Conservation (phyloP, 2,797 vertebrate genomes). For the Carapus acus region DNA sequence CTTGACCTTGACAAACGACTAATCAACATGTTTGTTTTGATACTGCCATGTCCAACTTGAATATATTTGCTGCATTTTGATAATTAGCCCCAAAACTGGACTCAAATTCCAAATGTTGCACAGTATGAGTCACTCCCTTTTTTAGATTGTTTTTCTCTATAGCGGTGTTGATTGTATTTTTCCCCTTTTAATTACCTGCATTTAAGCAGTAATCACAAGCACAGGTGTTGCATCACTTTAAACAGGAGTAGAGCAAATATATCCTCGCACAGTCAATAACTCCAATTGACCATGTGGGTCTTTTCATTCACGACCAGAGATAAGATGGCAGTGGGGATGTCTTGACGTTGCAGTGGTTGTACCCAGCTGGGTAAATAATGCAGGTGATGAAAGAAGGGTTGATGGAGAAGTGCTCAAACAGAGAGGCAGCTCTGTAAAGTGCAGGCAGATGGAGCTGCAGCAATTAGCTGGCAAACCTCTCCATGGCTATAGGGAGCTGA, state of each 20-base stretch:
- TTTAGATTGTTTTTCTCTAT: background rate
- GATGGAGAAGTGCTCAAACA: slow-evolving; percentile 17
- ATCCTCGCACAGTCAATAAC: slow-evolving; percentile 15
- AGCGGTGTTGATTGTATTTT: background rate
- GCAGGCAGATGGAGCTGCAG: slow-evolving; percentile 53
- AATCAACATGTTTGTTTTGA: too few relatives aligned
- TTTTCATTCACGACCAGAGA: slow-evolving; percentile 12
- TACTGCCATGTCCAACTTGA: too few relatives aligned
- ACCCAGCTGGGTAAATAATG: slow-evolving; percentile 35
- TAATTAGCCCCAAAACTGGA: too few relatives aligned
- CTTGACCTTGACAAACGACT: too few relatives aligned
- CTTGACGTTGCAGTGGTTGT: slow-evolving; percentile 16
- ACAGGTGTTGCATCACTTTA: slow-evolving; percentile 10
- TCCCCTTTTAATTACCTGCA: background rate
- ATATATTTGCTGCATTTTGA: too few relatives aligned
- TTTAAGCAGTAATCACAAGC: slow-evolving; percentile 4
- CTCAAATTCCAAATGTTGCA: too few relatives aligned
- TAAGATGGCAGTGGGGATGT: slow-evolving; percentile 10
- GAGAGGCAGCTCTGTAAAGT: slow-evolving; percentile 31
- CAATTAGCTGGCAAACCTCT: slow-evolving; percentile 62
- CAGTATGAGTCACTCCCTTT: background rate
- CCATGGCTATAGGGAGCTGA: slow-evolving; percentile 51
- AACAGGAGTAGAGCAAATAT: slow-evolving; percentile 12
- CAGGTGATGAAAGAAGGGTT: slow-evolving; percentile 41
- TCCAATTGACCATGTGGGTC: slow-evolving; percentile 2